These are phyloP conservation scores for Apamea epomidion DNA, from an alignment of 2,888 invertebrate genomes.

Conservation along the genomic window DNA sequence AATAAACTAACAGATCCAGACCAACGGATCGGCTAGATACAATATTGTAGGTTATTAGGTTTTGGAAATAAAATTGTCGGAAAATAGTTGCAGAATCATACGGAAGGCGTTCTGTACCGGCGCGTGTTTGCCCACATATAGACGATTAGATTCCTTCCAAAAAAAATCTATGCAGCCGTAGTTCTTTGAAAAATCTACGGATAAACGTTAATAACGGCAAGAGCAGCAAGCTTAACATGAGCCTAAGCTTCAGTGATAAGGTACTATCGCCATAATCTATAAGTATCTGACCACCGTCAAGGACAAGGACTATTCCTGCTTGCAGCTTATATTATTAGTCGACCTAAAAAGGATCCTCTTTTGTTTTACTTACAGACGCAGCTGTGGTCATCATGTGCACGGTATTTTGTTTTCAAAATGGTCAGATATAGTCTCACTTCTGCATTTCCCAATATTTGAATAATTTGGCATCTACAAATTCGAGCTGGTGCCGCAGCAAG, in stretches of 20 bases:
- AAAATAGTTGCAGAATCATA: neutral
- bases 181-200: neutral
- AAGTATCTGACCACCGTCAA: no score
- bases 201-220: neutral
- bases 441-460: neutral
- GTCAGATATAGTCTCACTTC: neutral
- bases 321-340: no score
- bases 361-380: no score
- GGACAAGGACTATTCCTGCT: no score
- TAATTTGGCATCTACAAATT: neutral
- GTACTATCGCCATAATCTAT: neutral
- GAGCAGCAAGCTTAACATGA: neutral
- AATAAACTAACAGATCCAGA: neutral
- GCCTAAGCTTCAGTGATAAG: neutral
- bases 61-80: neutral
- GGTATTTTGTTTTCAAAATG: no score
- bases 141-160: neutral
- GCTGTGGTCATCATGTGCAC: no score
- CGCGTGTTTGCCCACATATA: neutral
- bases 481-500: neutral
- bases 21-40: neutral
- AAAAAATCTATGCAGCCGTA: neutral
- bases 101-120: no score
- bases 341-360: no score
- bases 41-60: slow-evolving; percentile 9